Evolutionary conservation across 2,797 vertebrate species (phyloP).

Genomic region (Coracias cyanogaster): DNA sequence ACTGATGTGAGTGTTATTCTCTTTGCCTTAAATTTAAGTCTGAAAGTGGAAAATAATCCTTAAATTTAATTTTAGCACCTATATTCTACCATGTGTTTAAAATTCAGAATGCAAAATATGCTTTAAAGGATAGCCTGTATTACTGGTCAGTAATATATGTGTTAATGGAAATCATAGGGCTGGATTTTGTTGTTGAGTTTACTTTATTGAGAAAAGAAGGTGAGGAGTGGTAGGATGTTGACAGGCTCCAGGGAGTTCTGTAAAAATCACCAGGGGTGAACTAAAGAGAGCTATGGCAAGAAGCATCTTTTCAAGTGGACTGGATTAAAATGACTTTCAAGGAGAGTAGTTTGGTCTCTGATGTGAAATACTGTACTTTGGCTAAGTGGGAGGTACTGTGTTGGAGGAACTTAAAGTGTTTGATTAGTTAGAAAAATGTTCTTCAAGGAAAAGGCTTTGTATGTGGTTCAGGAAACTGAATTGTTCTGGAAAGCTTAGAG

Average conservation of each 20-base stretch:
- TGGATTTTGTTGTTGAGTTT: not conserved
- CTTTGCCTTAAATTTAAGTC: not conserved
- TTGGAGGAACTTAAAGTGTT: not conserved
- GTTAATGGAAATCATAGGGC: not conserved
- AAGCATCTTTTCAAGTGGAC: not conserved
- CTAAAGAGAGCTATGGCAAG: not conserved
- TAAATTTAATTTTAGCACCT: not conserved
- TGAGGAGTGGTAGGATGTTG: not conserved
- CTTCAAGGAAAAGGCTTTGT: not conserved
- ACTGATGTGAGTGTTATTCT: not conserved
- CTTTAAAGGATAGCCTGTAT: not conserved
- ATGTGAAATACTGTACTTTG: not conserved
- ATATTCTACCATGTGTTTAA: not conserved
- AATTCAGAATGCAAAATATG: not conserved
- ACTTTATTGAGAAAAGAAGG: not conserved
- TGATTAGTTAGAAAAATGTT: not conserved
- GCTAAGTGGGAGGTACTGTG: not conserved
- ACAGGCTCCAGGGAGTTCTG: not conserved
- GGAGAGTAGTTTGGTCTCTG: not conserved
- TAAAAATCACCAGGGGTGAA: not conserved
- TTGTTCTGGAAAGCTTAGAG: not conserved
- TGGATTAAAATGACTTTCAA: not conserved
- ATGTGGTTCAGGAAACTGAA: not conserved
- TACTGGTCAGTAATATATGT: not conserved
- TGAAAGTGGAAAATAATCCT: not conserved